Evolutionary conservation across 2,113 vertebrate species (phyloP).

Genomic region (Clarias gariepinus): DNA sequence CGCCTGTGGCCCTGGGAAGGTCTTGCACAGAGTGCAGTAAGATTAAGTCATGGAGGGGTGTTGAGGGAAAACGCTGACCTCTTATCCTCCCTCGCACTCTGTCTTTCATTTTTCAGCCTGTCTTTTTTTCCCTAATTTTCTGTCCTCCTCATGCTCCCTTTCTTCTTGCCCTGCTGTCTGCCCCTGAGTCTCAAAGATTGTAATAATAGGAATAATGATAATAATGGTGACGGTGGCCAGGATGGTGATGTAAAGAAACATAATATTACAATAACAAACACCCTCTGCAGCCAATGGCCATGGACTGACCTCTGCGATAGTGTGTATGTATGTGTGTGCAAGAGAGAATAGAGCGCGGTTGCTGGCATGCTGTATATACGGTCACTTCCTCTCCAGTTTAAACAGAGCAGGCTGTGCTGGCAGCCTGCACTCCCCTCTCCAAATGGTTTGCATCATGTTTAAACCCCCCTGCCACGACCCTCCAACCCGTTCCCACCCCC

Average conservation of each 20-base stretch:
- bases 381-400: conserved; percentile 99
- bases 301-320: conserved; percentile 78
- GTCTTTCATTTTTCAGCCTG: conserved; percentile 55
- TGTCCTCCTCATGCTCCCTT: conserved; percentile 64
- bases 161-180: conserved; percentile 64
- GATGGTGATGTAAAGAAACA: conserved; percentile 78
- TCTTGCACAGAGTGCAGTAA: conserved; percentile 86
- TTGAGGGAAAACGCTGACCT: conserved; percentile 99
- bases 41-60: conserved; percentile 95
- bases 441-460: conserved; percentile 99
- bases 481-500: conserved; percentile 52
- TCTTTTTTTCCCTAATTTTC: conserved; percentile 66
- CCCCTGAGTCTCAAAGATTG: conserved; percentile 67
- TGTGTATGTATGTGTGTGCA: conserved; percentile 65
- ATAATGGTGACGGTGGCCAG: conserved; percentile 69
- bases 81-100: conserved; percentile 81
- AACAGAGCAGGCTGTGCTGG: conserved; percentile 99
- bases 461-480: conserved; percentile 82
- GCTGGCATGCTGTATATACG: conserved; percentile 98
- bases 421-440: conserved; percentile 88
- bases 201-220: conserved; percentile 81
- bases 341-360: conserved; percentile 74
- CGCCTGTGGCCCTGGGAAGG: conserved; percentile 87
- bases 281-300: conserved; percentile 75
- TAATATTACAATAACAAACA: conserved; percentile 80